Evolutionary conservation across 2,888 invertebrate species (phyloP).

Genomic region (Chrysolina oricalcia): DNA sequence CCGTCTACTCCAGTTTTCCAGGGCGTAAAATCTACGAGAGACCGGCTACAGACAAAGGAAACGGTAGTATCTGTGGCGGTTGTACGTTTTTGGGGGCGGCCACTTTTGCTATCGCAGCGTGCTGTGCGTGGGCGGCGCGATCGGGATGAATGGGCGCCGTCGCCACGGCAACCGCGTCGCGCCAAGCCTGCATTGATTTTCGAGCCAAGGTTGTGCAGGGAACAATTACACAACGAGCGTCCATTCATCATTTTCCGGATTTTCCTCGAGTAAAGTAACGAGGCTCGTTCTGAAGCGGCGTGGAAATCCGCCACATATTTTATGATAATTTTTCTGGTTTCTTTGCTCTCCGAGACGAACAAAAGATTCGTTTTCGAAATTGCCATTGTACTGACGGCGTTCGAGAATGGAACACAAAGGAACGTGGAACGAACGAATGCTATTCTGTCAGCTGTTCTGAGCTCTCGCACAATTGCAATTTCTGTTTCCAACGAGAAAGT

Average conservation of each 20-base stretch:
- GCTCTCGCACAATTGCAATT: not conserved
- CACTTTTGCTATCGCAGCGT: constrained; percentile 52
- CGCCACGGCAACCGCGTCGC: constrained; percentile 72
- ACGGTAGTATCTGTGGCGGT: constrained; percentile 39
- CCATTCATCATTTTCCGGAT: constrained; percentile 46
- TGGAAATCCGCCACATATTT: constrained; percentile 23
- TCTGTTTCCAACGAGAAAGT: not conserved
- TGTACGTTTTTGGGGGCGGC: constrained; percentile 36
- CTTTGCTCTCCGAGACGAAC: not conserved
- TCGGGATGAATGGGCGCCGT: constrained; percentile 76
- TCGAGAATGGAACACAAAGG: constrained; percentile 10
- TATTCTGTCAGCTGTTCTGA: constrained; percentile 16
- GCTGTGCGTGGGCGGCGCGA: constrained; percentile 69
- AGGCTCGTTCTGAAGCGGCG: constrained; percentile 7
- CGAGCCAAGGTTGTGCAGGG: constrained; percentile 65
- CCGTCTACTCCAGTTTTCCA: not conserved
- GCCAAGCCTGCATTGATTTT: constrained; percentile 71
- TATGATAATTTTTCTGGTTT: constrained; percentile 8
- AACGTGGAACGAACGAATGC: constrained; percentile 4
- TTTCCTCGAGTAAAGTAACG: constrained; percentile 20
- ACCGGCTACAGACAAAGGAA: constrained; percentile 42
- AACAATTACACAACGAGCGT: constrained; percentile 44
- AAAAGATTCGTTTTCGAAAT: constrained; percentile 2
- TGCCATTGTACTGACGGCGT: constrained; percentile 8
- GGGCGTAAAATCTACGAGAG: constrained; percentile 16